Evolutionary conservation across 2,888 invertebrate genomes (phyloP).

Genomic region (Metopia argyrocephala): DNA sequence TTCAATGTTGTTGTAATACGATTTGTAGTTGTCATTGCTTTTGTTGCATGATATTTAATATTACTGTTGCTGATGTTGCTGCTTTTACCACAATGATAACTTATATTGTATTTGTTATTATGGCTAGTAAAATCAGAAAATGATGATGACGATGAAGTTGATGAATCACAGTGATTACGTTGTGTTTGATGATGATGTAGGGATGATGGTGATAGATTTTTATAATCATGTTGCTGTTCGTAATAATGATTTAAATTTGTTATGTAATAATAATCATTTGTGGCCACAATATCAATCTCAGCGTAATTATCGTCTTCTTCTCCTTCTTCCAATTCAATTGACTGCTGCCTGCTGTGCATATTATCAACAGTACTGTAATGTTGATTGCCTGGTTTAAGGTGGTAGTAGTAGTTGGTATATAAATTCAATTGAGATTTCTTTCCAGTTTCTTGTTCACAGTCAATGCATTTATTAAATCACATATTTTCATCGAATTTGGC

Average conservation of each 20-base stretch:
- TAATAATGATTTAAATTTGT: slow-evolving; percentile 74
- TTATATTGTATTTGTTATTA: slow-evolving; percentile 42
- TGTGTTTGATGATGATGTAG: background rate
- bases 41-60: slow-evolving; percentile 52
- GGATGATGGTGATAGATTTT: background rate
- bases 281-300: slow-evolving; percentile 73
- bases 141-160: slow-evolving; percentile 60
- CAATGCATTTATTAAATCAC: slow-evolving; percentile 78
- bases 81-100: slow-evolving; percentile 16
- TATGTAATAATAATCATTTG: slow-evolving; percentile 71
- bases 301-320: slow-evolving; percentile 69
- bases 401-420: background rate
- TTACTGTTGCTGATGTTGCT: slow-evolving; percentile 49
- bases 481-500: slow-evolving; percentile 79
- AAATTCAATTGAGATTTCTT: slow-evolving; percentile 9
- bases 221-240: slow-evolving; percentile 54
- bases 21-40: slow-evolving; percentile 36
- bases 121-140: slow-evolving; percentile 56
- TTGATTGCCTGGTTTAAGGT: background rate
- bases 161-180: slow-evolving; percentile 33
- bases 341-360: too few relatives aligned
- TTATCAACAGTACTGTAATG: slow-evolving; percentile 18
- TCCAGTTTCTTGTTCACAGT: slow-evolving; percentile 41
- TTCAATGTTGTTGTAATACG: slow-evolving; percentile 31
- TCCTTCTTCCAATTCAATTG: slow-evolving; percentile 54